phyloP scores from a whole-genome alignment of 2,113 vertebrate species.

The Coptodon bakossiorum region DNA sequence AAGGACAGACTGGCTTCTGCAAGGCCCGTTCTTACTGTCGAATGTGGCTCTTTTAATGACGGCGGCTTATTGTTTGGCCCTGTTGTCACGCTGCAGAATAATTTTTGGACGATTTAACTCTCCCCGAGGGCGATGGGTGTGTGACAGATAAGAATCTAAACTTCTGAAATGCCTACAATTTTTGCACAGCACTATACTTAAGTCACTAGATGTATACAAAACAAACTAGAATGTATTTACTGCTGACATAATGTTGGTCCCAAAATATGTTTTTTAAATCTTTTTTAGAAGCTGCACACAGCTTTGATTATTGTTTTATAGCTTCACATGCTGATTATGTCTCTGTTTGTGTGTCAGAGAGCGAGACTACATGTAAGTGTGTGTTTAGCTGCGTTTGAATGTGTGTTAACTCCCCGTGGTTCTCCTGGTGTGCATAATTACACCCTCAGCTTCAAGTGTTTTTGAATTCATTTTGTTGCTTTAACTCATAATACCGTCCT shows the following conservation, averaged over 20 bases:
- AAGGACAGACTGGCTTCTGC: not conserved
- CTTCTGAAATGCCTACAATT: not conserved
- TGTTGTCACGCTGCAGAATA: not conserved
- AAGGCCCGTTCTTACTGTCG: not conserved
- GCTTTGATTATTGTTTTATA: slow-evolving; percentile 18
- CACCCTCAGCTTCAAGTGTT: slow-evolving; percentile 44
- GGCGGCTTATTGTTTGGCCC: not conserved
- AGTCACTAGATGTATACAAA: not conserved
- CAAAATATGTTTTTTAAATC: not conserved
- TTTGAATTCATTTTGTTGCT: slow-evolving; percentile 40
- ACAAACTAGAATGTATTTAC: not conserved
- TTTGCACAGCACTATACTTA: not conserved
- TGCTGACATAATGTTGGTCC: not conserved
- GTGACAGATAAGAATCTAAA: not conserved
- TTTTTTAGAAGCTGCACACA: not conserved
- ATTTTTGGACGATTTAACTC: not conserved
- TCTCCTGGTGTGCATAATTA: slow-evolving; percentile 59
- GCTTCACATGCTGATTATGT: not conserved
- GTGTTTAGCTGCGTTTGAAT: not conserved
- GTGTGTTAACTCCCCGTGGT: not conserved
- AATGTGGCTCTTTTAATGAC: not conserved
- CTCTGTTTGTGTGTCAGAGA: not conserved
- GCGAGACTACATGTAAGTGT: not conserved
- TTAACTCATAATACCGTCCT: slow-evolving; percentile 13
- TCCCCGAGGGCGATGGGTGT: not conserved